These are phyloP conservation scores for Scaptomyza polygonia DNA, from an alignment of 2,888 invertebrate species.

Conservation along the genomic window DNA sequence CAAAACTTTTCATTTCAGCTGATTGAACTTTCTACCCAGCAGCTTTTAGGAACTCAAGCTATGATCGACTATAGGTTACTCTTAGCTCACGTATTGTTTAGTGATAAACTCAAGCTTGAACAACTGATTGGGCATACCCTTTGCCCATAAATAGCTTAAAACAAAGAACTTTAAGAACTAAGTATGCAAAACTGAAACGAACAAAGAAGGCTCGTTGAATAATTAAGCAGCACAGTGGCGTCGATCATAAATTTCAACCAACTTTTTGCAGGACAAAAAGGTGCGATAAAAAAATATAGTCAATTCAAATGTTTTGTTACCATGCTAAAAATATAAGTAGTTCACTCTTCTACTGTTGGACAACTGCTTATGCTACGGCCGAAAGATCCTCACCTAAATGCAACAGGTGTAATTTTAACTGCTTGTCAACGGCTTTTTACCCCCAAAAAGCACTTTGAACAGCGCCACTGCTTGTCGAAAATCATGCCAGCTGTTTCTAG, in stretches of 20 bases:
- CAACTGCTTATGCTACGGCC: background rate
- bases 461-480: conserved; percentile 30
- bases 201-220: conserved; percentile 9
- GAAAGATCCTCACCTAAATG: background rate
- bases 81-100: background rate
- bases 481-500: background rate
- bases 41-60: background rate
- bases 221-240: conserved; percentile 26
- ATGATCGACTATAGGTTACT: conserved; percentile 16
- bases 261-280: background rate
- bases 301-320: background rate
- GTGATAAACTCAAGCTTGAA: background rate
- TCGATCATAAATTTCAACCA: background rate
- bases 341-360: background rate
- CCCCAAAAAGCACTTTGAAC: background rate
- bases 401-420: background rate
- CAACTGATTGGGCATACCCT: background rate
- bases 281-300: background rate
- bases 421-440: background rate
- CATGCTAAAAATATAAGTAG: background rate
- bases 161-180: conserved; percentile 16
- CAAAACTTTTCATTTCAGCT: conserved; percentile 39
- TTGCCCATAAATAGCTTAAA: conserved; percentile 17
- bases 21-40: conserved; percentile 29
- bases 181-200: conserved; percentile 28